Evolutionary conservation across 2,888 invertebrate genomes (phyloP), one percentile per base, ranked within the genome.

Genomic region (Sarcophaga variegata): DNA sequence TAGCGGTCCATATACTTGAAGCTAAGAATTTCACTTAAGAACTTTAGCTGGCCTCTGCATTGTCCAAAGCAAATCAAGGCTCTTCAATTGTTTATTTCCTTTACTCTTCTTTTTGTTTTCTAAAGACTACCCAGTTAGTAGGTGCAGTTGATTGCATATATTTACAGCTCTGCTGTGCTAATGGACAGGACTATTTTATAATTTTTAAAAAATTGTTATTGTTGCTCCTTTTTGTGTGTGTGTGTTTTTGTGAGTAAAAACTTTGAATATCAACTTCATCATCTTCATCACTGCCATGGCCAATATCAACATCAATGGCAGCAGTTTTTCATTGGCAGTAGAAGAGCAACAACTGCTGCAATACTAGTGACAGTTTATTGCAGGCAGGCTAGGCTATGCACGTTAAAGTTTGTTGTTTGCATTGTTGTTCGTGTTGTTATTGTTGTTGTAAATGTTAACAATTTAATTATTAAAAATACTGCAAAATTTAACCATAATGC

Each of bases 381-480:
- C 6, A 49, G 54, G 17, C 54, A 54, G 54, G 14, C 17, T 4
- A 49, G 14, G 14, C 3, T 1, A 14, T 14, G 14, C 12, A 14
- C 14, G 4, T 14, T 49, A 54, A 54, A 17, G 12, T 17, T 54
- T 17, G 12, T 54, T 49, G 11, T 12, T 49, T 10, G 11, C 3
- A 49, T 62, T 49, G 20, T 74, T 49, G 20, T 69, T 47, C 3
- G 3, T 12, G 2, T 45, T 66, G 45, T 69, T 59, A 54, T 54
- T 69, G 62, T 20, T 54, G 17, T 59, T 45, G 75, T 69, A 64
- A 81, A 78, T 66, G 81, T 81, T 81, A 69, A 75, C 81, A 84
- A 79, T 87, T 87, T 84, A 84, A 84, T 84, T 87, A 87, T 87
- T 81, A 76, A 81, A 84, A 87, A 79, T 84, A 79, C 75, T 85